phyloP scores from a whole-genome alignment of 2,888 invertebrate genomes.

The Silvanus unidentatus region DNA sequence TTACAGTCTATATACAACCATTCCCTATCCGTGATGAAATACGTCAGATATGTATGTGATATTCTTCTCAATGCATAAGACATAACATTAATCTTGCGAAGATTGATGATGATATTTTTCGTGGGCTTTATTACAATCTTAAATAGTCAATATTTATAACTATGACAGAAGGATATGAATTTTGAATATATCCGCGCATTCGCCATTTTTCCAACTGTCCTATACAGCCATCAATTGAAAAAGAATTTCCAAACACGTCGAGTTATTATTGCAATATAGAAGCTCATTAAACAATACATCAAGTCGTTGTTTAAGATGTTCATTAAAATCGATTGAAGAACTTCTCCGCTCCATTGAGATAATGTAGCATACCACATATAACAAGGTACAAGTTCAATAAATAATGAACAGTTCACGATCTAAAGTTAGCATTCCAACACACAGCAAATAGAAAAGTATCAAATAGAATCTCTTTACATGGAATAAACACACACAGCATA shows the following conservation, averaged over 20 bases:
- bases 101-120: conserved; percentile 30
- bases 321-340: no score
- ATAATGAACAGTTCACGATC: conserved; percentile 32
- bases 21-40: conserved; percentile 15
- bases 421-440: conserved; percentile 29
- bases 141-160: no score
- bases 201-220: no score
- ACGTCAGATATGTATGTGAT: conserved; percentile 33
- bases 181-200: no score
- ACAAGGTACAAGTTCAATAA: conserved; percentile 34
- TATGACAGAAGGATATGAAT: no score
- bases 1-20: no score
- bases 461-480: conserved; percentile 20
- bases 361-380: conserved; percentile 11
- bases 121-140: background rate
- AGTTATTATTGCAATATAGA: no score
- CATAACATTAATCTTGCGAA: conserved; percentile 39
- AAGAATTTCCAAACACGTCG: no score
- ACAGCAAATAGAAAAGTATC: background rate
- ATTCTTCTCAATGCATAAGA: conserved; percentile 31
- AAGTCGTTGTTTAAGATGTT: no score
- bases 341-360: background rate
- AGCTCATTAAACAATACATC: no score
- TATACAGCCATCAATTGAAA: no score
- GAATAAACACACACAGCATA: no score